These are phyloP conservation scores for Auanema sp. DNA, from an alignment of 2,888 invertebrate species.

Conservation along the genomic window DNA sequence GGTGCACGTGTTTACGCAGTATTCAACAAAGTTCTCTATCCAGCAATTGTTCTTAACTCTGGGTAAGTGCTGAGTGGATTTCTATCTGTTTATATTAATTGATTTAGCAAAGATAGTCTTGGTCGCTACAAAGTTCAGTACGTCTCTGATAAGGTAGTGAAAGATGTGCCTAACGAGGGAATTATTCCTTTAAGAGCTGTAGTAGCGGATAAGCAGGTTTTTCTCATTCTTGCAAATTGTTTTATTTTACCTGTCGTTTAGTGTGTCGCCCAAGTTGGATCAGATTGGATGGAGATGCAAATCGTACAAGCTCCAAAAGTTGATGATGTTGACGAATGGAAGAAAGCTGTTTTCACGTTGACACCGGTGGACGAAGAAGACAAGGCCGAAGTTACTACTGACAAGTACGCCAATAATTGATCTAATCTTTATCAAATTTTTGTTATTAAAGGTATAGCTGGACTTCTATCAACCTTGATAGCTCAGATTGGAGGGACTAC, in stretches of 20 bases:
- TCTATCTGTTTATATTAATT: conserved; percentile 5
- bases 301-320: conserved; percentile 37
- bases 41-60: conserved; percentile 46
- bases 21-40: conserved; percentile 57
- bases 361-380: conserved; percentile 8
- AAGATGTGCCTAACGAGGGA: conserved; percentile 52
- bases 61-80: conserved; percentile 25
- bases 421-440: conserved; percentile 7
- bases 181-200: conserved; percentile 51
- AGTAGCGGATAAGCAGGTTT: conserved; percentile 19
- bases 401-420: not conserved
- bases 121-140: conserved; percentile 58
- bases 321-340: conserved; percentile 31
- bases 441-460: not conserved
- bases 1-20: conserved; percentile 60
- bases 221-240: not conserved
- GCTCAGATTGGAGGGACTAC: conserved; percentile 42
- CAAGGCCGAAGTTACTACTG: conserved; percentile 5
- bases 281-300: conserved; percentile 22
- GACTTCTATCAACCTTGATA: conserved; percentile 32
- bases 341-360: conserved; percentile 17
- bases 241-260: conserved; percentile 3
- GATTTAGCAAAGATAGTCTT: conserved; percentile 50
- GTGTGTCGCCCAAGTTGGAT: conserved; percentile 21
- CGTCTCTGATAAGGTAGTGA: conserved; percentile 50